Evolutionary conservation across 2,113 vertebrate genomes (phyloP).

Genomic region (Ciconia stormi): DNA sequence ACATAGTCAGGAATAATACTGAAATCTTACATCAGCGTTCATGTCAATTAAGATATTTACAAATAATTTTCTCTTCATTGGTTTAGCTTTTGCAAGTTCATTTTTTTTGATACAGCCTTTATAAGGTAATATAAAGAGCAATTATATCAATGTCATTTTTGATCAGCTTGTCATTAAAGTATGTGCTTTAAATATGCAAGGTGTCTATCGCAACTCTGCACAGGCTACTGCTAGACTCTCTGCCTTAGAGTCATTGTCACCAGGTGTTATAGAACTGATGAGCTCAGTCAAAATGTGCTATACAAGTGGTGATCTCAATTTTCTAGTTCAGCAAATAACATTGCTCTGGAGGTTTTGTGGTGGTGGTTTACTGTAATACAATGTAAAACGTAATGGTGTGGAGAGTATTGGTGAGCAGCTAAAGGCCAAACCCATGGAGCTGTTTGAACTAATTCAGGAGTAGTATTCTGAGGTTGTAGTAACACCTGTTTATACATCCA

Average conservation of each 20-base stretch:
- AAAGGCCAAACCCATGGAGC: neutral
- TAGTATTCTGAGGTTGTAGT: neutral
- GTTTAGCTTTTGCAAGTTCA: neutral
- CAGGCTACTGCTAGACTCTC: neutral
- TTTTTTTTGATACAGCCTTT: neutral
- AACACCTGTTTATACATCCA: neutral
- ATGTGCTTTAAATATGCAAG: neutral
- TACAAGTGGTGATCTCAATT: conserved; percentile 22
- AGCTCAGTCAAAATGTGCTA: neutral
- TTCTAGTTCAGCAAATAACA: conserved; percentile 42
- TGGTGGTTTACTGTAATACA: neutral
- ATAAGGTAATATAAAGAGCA: rapidly evolving
- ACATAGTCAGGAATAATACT: neutral
- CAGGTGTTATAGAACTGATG: neutral
- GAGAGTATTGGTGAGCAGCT: conserved; percentile 11
- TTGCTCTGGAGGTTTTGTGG: conserved; percentile 22
- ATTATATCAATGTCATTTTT: neutral
- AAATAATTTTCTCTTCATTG: neutral
- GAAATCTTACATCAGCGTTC: neutral
- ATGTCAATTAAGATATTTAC: neutral
- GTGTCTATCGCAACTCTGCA: neutral
- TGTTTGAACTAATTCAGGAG: neutral
- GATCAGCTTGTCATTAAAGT: neutral
- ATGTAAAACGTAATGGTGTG: conserved; percentile 26
- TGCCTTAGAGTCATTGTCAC: neutral